Evolutionary conservation across 23 tunicate genomes (phyloP), one percentile per base, ranked within the genome.

Genomic region (Clavelina lepadiformis): DNA sequence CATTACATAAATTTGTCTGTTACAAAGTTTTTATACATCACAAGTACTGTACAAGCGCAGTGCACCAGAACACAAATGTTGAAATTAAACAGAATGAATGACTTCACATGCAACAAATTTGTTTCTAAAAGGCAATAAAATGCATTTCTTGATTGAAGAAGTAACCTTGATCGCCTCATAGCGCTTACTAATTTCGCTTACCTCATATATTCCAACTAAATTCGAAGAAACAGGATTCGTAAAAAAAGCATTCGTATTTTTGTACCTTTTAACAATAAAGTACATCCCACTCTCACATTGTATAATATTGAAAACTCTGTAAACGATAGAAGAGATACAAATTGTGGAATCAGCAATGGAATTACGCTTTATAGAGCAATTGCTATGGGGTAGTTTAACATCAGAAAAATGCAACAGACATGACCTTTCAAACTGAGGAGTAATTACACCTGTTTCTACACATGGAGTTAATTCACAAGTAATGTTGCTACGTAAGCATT

Each of bases 281-380:
- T 11, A 58, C 19, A 30, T 58, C 38, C 35, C 21, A 28, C 35
- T 28, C 13, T 13, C 34, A 58, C 31, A 23, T 28, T 58, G 5
- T 6, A 58, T 8, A 58, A 58, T 58, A 38, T 58, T 38, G 19
- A 58, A 11, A 28, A 58, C 35, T 38, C 31, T 58, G 5, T 36
- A 36, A 23, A 58, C 19, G 33, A 7, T 58, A 5, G 38, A 36
- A 58, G 30, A 18, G 19, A 23, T 30, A 7, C 31, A 18, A 58
- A 58, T n/a, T 58, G 64, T 58, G 30, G 64, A 58, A 28, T 58
- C 64, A 58, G 64, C 64, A 58, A 28, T 38, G 5, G 19, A 23
- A 6, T n/a, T 38, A 4, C 15, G 8, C 8, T 58, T 58, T 13
- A 28, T 58, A 25, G 19, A 30, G 64, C 64, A 58, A 58, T 38